These are phyloP conservation scores for Chionis minor DNA, from an alignment of 2,113 vertebrate species.

Conservation along the genomic window DNA sequence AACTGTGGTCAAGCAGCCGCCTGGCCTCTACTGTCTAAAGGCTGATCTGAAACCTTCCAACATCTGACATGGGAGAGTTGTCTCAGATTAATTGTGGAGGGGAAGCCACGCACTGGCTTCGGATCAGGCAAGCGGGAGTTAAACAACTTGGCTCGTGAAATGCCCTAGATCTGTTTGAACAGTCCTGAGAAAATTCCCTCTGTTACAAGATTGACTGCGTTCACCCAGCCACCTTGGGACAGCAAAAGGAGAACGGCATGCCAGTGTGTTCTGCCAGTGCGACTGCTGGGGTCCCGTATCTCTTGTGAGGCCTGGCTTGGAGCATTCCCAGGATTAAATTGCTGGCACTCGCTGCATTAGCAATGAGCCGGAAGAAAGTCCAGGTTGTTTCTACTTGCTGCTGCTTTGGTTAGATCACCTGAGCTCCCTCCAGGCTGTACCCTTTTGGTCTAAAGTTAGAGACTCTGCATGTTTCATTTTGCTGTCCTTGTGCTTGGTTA, in stretches of 20 bases:
- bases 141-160: background rate
- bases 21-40: background rate
- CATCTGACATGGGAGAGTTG: rapidly evolving
- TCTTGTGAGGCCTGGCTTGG: background rate
- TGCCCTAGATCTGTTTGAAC: background rate
- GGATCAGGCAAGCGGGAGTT: background rate
- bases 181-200: background rate
- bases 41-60: background rate
- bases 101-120: background rate
- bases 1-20: background rate
- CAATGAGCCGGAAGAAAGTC: background rate
- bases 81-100: background rate
- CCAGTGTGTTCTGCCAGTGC: background rate
- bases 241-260: background rate
- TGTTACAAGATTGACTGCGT: background rate
- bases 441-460: background rate
- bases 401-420: constrained; percentile 11
- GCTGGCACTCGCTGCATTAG: background rate
- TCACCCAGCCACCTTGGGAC: constrained; percentile 3
- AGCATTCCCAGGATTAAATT: constrained; percentile 5
- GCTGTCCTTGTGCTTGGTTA: background rate
- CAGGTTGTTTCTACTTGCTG: background rate
- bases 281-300: background rate
- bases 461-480: background rate
- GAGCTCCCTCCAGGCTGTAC: background rate